Base-by-base conservation (phyloP, 2,113 vertebrate genomes). In the Pomatostomus ruficeps region DNA sequence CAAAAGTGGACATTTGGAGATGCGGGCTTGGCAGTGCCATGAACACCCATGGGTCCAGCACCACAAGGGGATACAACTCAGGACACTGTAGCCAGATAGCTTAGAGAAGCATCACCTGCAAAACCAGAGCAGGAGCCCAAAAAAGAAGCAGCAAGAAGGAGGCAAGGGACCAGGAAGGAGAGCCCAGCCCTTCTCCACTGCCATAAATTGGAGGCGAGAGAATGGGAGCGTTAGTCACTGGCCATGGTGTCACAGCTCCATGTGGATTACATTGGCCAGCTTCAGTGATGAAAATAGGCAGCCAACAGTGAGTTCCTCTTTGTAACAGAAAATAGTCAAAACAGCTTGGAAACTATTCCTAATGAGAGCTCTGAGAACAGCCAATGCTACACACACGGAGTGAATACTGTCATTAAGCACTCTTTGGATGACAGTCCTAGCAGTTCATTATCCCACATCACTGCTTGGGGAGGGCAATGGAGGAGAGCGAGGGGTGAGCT, bases 271-370 rank as follows among this genome's bases (percentile, higher is more conserved):
- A 2, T 66, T 88, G 97, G 94, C 91, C 88, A 38, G 61, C 95
- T 88, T 89, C 79, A 91, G 92, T 71, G 38, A 81, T 91, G 96
- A 92, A 97, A 98, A 97, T 78, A 96, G 96, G 89, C 96, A 97
- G 95, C 97, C 97, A 97, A 95, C 93, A 91, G 84, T 24, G 88
- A 97, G 46, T 72, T 97, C 85, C 93, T 97, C 95, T 97, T 97
- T 97, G 97, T 95, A 97, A 94, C 67, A 91, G 94, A 97, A 96
- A 96, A 98, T 82, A 97, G 97, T 98, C 97, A 98, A 97, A 98
- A 97, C 97, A 98, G 97, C 97, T 97, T 97, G 98, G 98, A 96
- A 97, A 97, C 85, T 96, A 85, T 97, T 98, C 95, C 96, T 92
- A 91, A 91, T 76, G 94, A 96, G 96, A 95, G 88, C 95, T 91